Evolutionary conservation across 2,113 vertebrate species (phyloP), one percentile per base, ranked within the genome.

Genomic region (Dendropsophus ebraccatus): DNA sequence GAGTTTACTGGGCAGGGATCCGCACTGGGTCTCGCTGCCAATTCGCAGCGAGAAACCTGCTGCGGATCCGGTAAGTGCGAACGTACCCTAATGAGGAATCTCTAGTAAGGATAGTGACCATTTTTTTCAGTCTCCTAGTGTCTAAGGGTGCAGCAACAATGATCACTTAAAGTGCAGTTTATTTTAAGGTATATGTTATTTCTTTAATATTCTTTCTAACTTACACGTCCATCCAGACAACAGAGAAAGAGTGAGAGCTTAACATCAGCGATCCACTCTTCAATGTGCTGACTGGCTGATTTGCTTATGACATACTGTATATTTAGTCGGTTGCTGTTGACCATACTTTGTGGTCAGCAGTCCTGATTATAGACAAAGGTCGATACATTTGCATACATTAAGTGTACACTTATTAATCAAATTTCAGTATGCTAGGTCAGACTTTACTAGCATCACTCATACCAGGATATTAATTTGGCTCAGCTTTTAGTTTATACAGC

Each of bases 361-460:
- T 79, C 76, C 76, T 79, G 76, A 79, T 56, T 56, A 79, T 58
- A 79, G 76, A 79, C 76, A 79, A 54, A 54, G 76, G 76, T 79
- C 76, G 50, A 56, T 79, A 79, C 76, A 79, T 79, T 79, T 79
- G 32, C 76, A 79, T 79, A 79, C 28, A 79, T 79, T 79, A 79
- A 54, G 30, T 79, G 76, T 56, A 79, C 32, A 54, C 76, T 79
- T 79, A 79, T 79, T 79, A 79, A 79, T 79, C 76, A 79, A 58
- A 79, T 56, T 32, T 56, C 30, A 35, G 30, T 35, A 58, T 58
- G 76, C 50, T 54, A 41, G 76, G 17, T 58, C 50, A 56, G 50
- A 52, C 9, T 58, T 37, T 79, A 58, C 50, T 56, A 56, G 11
- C 76, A 56, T 79, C 76, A 21, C 14, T 74, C 37, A 49, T 74